Conservation (phyloP, 2,888 invertebrate genomes). For the Watsonalla cultraria region DNA sequence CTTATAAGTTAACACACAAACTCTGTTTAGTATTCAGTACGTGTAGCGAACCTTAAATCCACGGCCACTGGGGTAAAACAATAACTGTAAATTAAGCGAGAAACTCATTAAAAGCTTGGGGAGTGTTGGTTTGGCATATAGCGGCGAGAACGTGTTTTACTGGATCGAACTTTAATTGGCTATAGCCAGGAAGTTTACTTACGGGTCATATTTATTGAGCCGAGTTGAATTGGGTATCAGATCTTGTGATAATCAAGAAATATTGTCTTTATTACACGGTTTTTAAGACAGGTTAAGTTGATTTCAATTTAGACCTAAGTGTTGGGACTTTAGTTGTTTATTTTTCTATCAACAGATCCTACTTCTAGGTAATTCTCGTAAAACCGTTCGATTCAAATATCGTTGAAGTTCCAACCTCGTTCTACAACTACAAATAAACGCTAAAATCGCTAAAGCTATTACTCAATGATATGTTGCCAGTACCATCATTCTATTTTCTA, state of each 20-base stretch:
- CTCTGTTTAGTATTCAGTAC: slow-evolving; percentile 45
- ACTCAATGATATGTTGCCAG: no score
- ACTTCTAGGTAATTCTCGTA: no score
- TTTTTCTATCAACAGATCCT: no score
- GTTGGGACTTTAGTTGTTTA: no score
- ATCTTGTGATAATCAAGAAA: not conserved
- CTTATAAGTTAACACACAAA: slow-evolving; percentile 35
- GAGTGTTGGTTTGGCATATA: slow-evolving; percentile 32
- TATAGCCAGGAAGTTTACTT: slow-evolving; percentile 29
- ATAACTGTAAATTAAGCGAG: slow-evolving; percentile 71
- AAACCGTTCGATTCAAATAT: no score
- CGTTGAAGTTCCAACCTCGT: no score
- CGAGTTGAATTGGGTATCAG: slow-evolving; percentile 11
- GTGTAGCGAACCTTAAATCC: slow-evolving; percentile 48
- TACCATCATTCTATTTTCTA: no score
- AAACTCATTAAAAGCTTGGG: slow-evolving; percentile 66
- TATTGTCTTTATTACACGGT: no score
- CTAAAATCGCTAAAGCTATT: no score
- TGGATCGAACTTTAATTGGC: slow-evolving; percentile 63
- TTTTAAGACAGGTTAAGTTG: no score
- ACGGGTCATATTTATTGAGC: slow-evolving; percentile 26
- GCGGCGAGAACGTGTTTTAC: slow-evolving; percentile 42
- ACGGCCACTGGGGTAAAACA: slow-evolving; percentile 59
- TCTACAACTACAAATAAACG: no score
- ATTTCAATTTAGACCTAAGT: no score